Evolutionary conservation across 2,113 vertebrate species (phyloP).

Genomic region (Poeciliopsis turrubarensis): DNA sequence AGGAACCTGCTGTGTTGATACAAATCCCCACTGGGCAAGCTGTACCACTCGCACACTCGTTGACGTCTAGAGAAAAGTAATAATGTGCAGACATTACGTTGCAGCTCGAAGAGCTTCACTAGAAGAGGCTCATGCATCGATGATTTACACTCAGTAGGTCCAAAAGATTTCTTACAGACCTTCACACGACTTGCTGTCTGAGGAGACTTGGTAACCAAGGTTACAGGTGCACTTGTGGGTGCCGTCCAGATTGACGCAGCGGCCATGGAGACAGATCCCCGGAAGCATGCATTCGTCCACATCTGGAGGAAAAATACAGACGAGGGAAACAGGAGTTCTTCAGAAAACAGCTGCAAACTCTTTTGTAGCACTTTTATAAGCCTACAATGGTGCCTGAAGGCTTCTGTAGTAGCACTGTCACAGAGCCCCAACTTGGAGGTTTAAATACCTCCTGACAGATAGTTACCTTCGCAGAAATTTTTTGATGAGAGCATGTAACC

Average conservation of each 20-base stretch:
- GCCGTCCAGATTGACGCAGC: slow-evolving; percentile 87
- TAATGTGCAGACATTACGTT: slow-evolving; percentile 50
- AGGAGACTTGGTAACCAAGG: slow-evolving; percentile 80
- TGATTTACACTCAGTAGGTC: slow-evolving; percentile 47
- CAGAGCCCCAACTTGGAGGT: slow-evolving; percentile 24
- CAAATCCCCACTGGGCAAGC: slow-evolving; percentile 83
- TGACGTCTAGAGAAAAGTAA: slow-evolving; percentile 80
- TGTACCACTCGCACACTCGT: slow-evolving; percentile 81
- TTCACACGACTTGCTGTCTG: slow-evolving; percentile 84
- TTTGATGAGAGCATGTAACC: slow-evolving; percentile 73
- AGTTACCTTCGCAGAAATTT: slow-evolving; percentile 76
- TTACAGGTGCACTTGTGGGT: slow-evolving; percentile 86
- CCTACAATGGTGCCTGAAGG: slow-evolving; percentile 20
- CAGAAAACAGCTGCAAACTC: slow-evolving; percentile 35
- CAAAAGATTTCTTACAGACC: slow-evolving; percentile 76
- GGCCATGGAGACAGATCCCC: slow-evolving; percentile 82
- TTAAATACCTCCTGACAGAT: slow-evolving; percentile 19
- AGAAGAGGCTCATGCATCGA: slow-evolving; percentile 17
- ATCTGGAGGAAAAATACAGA: slow-evolving; percentile 74
- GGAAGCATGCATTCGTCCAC: slow-evolving; percentile 84
- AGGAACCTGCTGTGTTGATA: slow-evolving; percentile 86
- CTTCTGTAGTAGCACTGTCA: slow-evolving; percentile 49
- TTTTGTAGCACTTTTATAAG: slow-evolving; percentile 40
- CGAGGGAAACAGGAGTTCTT: slow-evolving; percentile 7
- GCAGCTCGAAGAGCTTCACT: slow-evolving; percentile 5